These are phyloP conservation scores for Aphelinus certus DNA, from an alignment of 1,140 invertebrate genomes.

Conservation along the genomic window DNA sequence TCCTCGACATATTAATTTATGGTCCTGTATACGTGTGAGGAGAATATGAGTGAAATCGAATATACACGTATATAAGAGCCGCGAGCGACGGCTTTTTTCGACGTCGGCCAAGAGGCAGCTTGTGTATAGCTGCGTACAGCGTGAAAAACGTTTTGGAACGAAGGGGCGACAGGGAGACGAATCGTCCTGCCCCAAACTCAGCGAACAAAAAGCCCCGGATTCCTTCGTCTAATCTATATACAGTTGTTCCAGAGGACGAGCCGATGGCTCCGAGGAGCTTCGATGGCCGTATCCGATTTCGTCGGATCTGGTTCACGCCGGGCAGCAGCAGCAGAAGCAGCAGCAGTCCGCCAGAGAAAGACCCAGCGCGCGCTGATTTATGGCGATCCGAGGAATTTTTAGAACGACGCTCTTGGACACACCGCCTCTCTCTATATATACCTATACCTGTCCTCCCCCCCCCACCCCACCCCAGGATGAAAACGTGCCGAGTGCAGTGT, in stretches of 20 bases:
- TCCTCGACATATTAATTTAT: too few relatives aligned
- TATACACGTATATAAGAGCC: too few relatives aligned
- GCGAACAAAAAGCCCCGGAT: constrained; percentile 40
- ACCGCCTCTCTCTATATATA: constrained; percentile 3
- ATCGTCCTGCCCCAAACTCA: constrained; percentile 41
- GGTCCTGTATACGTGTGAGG: too few relatives aligned
- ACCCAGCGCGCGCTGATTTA: constrained; percentile 32
- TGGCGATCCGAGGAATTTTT: constrained; percentile 35
- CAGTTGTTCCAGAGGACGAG: constrained; percentile 1
- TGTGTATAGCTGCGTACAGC: too few relatives aligned
- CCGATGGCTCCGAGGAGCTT: not conserved
- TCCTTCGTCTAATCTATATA: constrained; percentile 38
- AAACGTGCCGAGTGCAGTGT: not conserved
- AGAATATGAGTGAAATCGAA: too few relatives aligned
- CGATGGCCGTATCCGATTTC: constrained; percentile 40
- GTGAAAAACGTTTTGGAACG: too few relatives aligned
- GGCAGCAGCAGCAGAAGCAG: not conserved
- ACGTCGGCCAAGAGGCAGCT: constrained; percentile 19
- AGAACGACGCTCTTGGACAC: constrained; percentile 27
- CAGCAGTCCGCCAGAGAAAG: not conserved
- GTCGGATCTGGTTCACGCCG: constrained; percentile 30
- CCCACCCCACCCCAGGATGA: not conserved
- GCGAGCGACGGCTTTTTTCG: not conserved
- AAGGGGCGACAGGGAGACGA: constrained; percentile 43
- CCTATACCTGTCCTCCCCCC: constrained; percentile 5